A percentile compares a stretch with the other conserved stretches of the same genome.
phyloP scores from a whole-genome alignment of 1,140 invertebrate species.

The Hyles vespertilio region DNA sequence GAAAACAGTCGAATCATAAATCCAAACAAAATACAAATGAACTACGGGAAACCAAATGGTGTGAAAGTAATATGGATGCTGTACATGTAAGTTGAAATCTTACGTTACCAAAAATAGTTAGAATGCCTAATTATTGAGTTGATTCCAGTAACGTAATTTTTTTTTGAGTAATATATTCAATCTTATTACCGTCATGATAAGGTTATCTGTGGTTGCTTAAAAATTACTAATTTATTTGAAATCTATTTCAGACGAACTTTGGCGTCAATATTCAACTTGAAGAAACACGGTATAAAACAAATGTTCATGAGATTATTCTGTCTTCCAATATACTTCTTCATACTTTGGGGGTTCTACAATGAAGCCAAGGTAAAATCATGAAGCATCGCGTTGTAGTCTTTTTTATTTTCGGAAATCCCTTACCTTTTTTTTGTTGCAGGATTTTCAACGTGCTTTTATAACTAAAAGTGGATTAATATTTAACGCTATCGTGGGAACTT shows the following conservation, averaged over 20 bases:
- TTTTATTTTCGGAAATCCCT: background rate
- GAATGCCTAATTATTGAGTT: no score
- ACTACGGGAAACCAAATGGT: slow-evolving; percentile 84
- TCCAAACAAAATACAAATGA: slow-evolving; percentile 80
- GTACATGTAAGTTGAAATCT: slow-evolving; percentile 81
- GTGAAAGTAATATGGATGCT: slow-evolving; percentile 84
- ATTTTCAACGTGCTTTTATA: slow-evolving; percentile 84
- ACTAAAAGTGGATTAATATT: slow-evolving; percentile 88
- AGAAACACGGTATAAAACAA: slow-evolving; percentile 83
- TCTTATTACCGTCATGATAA: no score
- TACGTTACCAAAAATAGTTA: no score
- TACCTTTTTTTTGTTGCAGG: slow-evolving; percentile 43
- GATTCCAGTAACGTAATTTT: no score
- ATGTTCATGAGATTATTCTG: slow-evolving; percentile 84
- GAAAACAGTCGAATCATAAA: slow-evolving; percentile 66
- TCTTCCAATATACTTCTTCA: slow-evolving; percentile 85
- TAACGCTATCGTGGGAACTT: slow-evolving; percentile 86
- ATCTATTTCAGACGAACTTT: slow-evolving; percentile 81
- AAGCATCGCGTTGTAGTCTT: background rate
- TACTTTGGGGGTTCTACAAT: slow-evolving; percentile 89
- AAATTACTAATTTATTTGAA: background rate
- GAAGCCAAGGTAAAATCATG: slow-evolving; percentile 77
- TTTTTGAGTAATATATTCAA: no score
- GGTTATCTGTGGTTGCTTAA: background rate
- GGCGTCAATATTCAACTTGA: slow-evolving; percentile 86